Evolutionary conservation across 2,797 vertebrate species (phyloP).

Genomic region (Rhynchotus rufescens): DNA sequence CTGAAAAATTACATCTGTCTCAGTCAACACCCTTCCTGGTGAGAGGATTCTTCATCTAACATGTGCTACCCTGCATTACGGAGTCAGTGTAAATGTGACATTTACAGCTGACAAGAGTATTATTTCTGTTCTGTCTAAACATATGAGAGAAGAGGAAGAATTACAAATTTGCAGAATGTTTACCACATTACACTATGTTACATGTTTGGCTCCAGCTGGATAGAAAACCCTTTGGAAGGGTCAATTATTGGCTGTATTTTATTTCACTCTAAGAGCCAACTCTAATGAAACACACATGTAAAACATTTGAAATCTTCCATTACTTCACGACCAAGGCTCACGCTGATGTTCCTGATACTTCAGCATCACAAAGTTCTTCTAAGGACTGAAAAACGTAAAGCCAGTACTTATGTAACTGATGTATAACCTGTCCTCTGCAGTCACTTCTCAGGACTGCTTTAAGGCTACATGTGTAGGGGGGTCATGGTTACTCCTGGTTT

Average conservation of each 20-base stretch:
- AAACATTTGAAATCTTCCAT: neutral
- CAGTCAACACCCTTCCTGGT: neutral
- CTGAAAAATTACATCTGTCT: neutral
- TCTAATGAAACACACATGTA: neutral
- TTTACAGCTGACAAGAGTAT: neutral
- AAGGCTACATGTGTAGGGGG: constrained; percentile 30
- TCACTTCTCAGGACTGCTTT: neutral
- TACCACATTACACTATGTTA: neutral
- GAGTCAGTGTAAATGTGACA: neutral
- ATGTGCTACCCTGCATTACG: neutral
- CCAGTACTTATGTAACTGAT: neutral
- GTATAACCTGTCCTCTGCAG: neutral
- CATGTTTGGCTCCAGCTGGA: neutral
- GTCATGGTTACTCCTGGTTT: neutral
- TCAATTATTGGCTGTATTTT: neutral
- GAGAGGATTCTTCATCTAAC: neutral
- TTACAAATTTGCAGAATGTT: neutral
- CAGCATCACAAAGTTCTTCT: neutral
- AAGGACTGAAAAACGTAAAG: neutral
- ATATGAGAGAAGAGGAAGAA: neutral
- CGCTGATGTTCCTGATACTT: neutral
- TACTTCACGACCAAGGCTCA: neutral
- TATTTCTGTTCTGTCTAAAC: neutral
- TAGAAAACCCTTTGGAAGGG: neutral
- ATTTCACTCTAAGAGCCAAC: neutral